Conservation (phyloP, 1,140 invertebrate species). For the Pseudomyrmex sp. region DNA sequence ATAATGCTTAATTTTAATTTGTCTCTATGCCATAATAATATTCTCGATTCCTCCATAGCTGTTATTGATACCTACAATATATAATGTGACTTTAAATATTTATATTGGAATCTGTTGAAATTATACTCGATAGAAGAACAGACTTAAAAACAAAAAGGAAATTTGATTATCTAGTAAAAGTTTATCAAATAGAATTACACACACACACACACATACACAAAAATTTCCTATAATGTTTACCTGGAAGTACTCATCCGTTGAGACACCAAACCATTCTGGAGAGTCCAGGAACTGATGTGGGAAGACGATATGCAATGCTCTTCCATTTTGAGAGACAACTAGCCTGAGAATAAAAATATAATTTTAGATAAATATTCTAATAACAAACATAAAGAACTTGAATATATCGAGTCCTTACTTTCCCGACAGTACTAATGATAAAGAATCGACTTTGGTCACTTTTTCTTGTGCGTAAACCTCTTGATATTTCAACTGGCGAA, state of each 20-base stretch:
- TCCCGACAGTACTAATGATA: slow-evolving; percentile 94
- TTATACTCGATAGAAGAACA: background rate
- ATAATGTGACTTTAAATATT: slow-evolving; percentile 15
- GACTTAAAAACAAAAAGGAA: slow-evolving; percentile 2
- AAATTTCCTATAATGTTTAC: slow-evolving; percentile 83
- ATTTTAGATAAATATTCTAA: background rate
- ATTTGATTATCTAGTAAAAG: background rate
- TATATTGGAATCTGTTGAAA: slow-evolving; percentile 7
- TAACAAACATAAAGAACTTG: background rate
- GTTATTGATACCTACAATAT: slow-evolving; percentile 91
- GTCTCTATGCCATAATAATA: slow-evolving; percentile 94
- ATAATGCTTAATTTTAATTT: slow-evolving; percentile 94
- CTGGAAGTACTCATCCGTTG: slow-evolving; percentile 95
- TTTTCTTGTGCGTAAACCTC: slow-evolving; percentile 96
- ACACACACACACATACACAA: background rate
- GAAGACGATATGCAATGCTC: slow-evolving; percentile 94
- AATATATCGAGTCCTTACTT: slow-evolving; percentile 88
- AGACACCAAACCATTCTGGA: slow-evolving; percentile 96
- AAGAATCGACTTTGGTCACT: slow-evolving; percentile 94
- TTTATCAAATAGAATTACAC: background rate
- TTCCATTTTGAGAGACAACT: slow-evolving; percentile 94
- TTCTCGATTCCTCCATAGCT: slow-evolving; percentile 94
- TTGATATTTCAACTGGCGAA: slow-evolving; percentile 92
- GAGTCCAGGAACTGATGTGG: slow-evolving; percentile 96
- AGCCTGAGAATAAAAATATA: slow-evolving; percentile 86